Evolutionary conservation across 1,140 invertebrate genomes (phyloP), one percentile per base, ranked within the genome.

Genomic region (Phenacoccus solenopsis): DNA sequence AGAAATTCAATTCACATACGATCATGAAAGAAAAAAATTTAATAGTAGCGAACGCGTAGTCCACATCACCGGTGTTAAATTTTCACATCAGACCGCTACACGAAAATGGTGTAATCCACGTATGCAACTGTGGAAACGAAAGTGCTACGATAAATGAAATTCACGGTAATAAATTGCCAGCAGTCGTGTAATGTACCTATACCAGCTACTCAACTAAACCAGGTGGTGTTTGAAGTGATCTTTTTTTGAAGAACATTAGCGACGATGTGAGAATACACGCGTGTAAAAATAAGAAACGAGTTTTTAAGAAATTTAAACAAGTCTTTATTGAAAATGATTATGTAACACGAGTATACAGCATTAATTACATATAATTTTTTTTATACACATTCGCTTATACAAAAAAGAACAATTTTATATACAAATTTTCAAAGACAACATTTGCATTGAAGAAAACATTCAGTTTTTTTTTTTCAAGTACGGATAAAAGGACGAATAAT

Each of bases 261-360:
- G 3, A 10, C 16, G 3, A 49, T 49, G 38, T 49, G 38, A 49
- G 20, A 49, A 49, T 49, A 49, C 16, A 49, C 38, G 20, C 30
- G 30, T n/a, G 38, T 49, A 49, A 2, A 49, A 49, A 49, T 49
- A 49, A 49, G n/a, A 49, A 49, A 49, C 38, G 5, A 49, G 38
- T 49, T 49, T 49, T 49, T 25, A 64, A 64, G 59, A 64, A 64
- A 64, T 64, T 64, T 64, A 64, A 64, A 64, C 59, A 64, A 64
- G 59, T 64, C 59, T 64, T 64, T 64, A 64, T 27, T 64, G 25
- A 64, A 64, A 64, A 25, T 64, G 59, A 64, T 64, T 64, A 64
- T 27, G 25, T 64, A 64, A 64, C 59, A 27, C 16, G 38, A 49
- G 38, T 49, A 49, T 49, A 49, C 38, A 49, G 38, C 16, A 49